phyloP scores from a whole-genome alignment of 2,113 vertebrate species.

The Proterorhinus semilunaris region DNA sequence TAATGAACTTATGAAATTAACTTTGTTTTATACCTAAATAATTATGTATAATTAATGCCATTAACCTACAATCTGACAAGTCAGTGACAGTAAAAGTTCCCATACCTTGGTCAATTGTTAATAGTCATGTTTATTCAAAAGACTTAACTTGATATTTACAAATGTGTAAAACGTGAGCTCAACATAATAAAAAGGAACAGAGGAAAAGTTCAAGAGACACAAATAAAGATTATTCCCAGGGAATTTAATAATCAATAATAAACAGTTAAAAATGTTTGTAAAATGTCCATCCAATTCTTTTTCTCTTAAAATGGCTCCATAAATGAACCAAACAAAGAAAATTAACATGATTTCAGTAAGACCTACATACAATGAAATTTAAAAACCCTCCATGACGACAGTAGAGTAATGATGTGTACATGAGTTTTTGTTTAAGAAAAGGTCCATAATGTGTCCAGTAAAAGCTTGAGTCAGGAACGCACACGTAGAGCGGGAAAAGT shows the following conservation, averaged over 20 bases:
- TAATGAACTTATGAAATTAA: no score
- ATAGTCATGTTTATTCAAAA: slow-evolving; percentile 28
- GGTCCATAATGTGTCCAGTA: slow-evolving; percentile 77
- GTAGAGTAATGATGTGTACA: slow-evolving; percentile 37
- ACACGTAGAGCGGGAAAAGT: slow-evolving; percentile 56
- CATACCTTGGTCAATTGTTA: slow-evolving; percentile 18
- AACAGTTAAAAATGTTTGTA: slow-evolving; percentile 77
- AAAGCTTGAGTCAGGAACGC: slow-evolving; percentile 83
- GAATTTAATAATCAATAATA: slow-evolving; percentile 78
- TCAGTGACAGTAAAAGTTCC: slow-evolving; percentile 11
- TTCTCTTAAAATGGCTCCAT: slow-evolving; percentile 75
- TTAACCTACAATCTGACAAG: slow-evolving; percentile 12
- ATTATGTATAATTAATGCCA: no score
- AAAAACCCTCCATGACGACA: slow-evolving; percentile 66
- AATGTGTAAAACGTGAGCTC: slow-evolving; percentile 26
- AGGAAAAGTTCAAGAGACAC: slow-evolving; percentile 63
- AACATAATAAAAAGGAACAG: slow-evolving; percentile 21
- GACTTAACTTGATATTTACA: slow-evolving; percentile 46
- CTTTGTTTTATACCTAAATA: no score
- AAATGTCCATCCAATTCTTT: slow-evolving; percentile 71
- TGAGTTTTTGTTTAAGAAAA: slow-evolving; percentile 51
- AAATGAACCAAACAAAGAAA: slow-evolving; percentile 84
- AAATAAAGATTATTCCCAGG: slow-evolving; percentile 61
- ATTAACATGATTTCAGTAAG: slow-evolving; percentile 60
- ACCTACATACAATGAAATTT: slow-evolving; percentile 73